Evolutionary conservation across 1,140 invertebrate species (phyloP), one percentile per base, ranked within the genome.

Genomic region (Acromyrmex charruanus): DNA sequence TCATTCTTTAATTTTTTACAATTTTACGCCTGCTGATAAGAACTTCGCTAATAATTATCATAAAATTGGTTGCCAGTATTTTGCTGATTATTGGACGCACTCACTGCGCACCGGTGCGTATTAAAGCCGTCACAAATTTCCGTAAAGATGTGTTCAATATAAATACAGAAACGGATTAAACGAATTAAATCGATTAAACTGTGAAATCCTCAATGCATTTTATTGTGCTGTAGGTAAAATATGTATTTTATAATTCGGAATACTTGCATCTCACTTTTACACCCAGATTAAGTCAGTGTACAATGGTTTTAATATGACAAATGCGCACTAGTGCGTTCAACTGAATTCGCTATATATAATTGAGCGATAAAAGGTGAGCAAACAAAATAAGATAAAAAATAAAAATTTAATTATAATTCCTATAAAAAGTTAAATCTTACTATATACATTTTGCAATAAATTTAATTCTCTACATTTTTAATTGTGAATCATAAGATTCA

Each of bases 41-140:
- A 89, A 86, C 65, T 88, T 65, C n/a, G 16, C 75, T 79, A 21
- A 49, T 53, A 88, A 85, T 71, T 59, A 58, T 86, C 35, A 28
- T 86, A 59, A 88, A 85, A 66, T 77, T 49, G 28, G 7, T 28
- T 44, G 18, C 39, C 0, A 35, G 28, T 39, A 39, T 44, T 44
- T 55, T 10, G 16, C 25, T 25, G 14, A 61, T 14, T 44, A 44
- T 44, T 9, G 3, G 9, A 44, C 39, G 9, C 39, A 44, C 9
- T 44, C 39, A 44, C 10, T 10, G 9, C 39, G 39, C 39, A 44
- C 9, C 9, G 39, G 9, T 44, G 39, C 39, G 9, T 3, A 44
- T 44, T 44, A 44, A 44, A 44, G 10, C 39, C 39, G 39, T 39
- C 35, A 39, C 7, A 39, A 39, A 39, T 39, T 39, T 10, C 39